Conservation (phyloP, 2,888 invertebrate species). For the Boloria selene region DNA sequence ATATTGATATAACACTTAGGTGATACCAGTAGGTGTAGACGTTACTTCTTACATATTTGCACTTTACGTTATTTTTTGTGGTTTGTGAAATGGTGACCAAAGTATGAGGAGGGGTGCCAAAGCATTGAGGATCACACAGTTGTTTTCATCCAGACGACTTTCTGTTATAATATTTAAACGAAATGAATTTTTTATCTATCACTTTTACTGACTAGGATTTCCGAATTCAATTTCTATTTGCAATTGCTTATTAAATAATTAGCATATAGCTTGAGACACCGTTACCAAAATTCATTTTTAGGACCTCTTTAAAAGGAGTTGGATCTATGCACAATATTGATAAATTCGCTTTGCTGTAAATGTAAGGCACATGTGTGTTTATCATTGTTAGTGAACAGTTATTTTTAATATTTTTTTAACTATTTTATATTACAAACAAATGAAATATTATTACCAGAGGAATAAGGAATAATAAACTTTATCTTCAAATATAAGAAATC, state of each 20-base stretch:
- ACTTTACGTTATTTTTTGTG: constrained; percentile 51
- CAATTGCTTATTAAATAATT: constrained; percentile 20
- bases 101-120: constrained; percentile 75
- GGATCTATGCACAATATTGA: constrained; percentile 24
- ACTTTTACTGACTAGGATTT: neutral
- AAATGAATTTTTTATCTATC: neutral
- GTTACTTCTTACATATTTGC: constrained; percentile 62
- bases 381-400: constrained; percentile 4
- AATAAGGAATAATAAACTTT: neutral
- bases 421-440: too few relatives aligned
- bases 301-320: neutral
- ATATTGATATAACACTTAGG: constrained; percentile 79
- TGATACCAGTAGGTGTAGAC: constrained; percentile 61
- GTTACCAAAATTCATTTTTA: constrained; percentile 5
- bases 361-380: constrained; percentile 12
- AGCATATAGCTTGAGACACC: constrained; percentile 11
- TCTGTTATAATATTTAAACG: constrained; percentile 4
- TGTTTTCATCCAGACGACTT: constrained; percentile 1
- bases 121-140: constrained; percentile 39
- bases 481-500: neutral
- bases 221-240: constrained; percentile 10
- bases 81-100: constrained; percentile 48
- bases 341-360: constrained; percentile 34
- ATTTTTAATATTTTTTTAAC: neutral
- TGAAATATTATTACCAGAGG: too few relatives aligned